Evolutionary conservation across 2,888 invertebrate species (phyloP).

Genomic region (Morpho deidamia): DNA sequence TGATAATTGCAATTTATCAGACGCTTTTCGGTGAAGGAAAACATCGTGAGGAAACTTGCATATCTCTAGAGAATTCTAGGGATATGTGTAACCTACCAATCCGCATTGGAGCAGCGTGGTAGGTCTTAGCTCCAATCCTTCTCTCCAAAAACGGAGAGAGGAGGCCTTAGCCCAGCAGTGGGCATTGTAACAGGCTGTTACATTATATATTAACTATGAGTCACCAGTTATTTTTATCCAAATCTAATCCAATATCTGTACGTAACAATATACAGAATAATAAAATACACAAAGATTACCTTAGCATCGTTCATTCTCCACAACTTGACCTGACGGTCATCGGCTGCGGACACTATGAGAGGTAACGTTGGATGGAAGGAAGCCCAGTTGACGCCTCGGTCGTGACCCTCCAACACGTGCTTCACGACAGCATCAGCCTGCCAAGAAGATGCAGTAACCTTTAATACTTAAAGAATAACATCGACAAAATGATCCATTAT

Average conservation of each 20-base stretch:
- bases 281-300: slow-evolving; percentile 42
- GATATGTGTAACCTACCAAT: too few relatives aligned
- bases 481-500: background rate
- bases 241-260: background rate
- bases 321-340: slow-evolving; percentile 97
- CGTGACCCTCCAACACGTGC: slow-evolving; percentile 95
- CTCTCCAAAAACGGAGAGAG: too few relatives aligned
- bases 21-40: too few relatives aligned
- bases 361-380: slow-evolving; percentile 97
- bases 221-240: too few relatives aligned
- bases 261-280: background rate
- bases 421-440: slow-evolving; percentile 95
- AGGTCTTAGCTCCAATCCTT: too few relatives aligned
- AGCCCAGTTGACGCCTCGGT: slow-evolving; percentile 99
- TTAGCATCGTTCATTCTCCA: slow-evolving; percentile 99
- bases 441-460: background rate
- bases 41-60: too few relatives aligned
- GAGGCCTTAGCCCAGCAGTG: too few relatives aligned
- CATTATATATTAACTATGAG: too few relatives aligned
- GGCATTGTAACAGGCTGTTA: too few relatives aligned
- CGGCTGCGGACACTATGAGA: slow-evolving; percentile 98
- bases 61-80: too few relatives aligned
- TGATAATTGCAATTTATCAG: too few relatives aligned
- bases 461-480: slow-evolving; percentile 3
- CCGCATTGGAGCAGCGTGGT: too few relatives aligned